Evolutionary conservation across 92 coral and sea anemone genomes (phyloP).

Genomic region (Porites rus): DNA sequence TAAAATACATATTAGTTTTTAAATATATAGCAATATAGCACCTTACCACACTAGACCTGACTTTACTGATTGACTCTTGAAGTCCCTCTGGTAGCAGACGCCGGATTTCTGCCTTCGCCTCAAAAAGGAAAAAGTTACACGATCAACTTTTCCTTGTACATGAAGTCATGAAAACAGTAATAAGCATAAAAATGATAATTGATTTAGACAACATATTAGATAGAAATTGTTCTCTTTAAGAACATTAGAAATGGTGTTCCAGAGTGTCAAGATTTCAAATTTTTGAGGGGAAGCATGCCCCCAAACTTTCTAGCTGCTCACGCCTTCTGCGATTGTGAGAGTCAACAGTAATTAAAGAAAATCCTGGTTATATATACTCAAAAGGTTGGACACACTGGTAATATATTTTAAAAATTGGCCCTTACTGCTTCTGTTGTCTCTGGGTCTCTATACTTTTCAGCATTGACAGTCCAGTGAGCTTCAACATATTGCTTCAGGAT

Average conservation of each 20-base stretch:
- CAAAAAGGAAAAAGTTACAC: background rate
- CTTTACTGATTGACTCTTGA: slow-evolving; percentile 90
- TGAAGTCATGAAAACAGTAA: no score
- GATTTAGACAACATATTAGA: no score
- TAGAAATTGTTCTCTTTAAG: no score
- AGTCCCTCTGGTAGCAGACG: slow-evolving; percentile 89
- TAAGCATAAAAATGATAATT: no score
- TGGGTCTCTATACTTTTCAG: slow-evolving; percentile 94
- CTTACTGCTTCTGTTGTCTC: slow-evolving; percentile 93
- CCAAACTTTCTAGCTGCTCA: no score
- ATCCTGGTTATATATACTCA: no score
- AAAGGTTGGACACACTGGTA: background rate
- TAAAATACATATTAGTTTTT: background rate
- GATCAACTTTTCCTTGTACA: background rate
- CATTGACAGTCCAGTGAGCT: slow-evolving; percentile 87
- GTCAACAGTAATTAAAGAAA: no score
- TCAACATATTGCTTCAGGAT: slow-evolving; percentile 95
- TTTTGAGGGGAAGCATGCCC: no score
- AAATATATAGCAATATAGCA: background rate
- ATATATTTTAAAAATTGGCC: no score
- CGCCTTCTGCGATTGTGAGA: no score
- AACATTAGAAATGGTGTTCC: no score
- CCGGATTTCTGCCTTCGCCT: slow-evolving; percentile 95
- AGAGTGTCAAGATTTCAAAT: no score
- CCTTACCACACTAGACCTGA: slow-evolving; percentile 96